Evolutionary conservation across 2,113 vertebrate species (phyloP).

Genomic region (Proterorhinus semilunaris): DNA sequence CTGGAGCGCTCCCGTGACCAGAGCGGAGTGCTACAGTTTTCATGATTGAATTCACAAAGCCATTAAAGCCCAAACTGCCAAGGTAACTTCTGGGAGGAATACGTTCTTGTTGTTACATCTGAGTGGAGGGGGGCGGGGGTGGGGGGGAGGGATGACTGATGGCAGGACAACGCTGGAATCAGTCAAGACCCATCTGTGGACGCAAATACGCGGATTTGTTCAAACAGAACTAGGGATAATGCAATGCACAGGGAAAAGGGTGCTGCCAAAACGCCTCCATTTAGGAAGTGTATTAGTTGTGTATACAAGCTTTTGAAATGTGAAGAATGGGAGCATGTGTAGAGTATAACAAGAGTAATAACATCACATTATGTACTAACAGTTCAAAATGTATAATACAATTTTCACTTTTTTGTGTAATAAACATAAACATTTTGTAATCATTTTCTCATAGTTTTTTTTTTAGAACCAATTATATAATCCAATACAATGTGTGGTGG

Average conservation of each 20-base stretch:
- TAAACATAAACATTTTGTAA: too few relatives aligned
- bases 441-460: too few relatives aligned
- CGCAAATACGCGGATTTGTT: constrained; percentile 46
- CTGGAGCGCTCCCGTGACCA: constrained; percentile 21
- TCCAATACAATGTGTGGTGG: too few relatives aligned
- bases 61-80: constrained; percentile 53
- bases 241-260: constrained; percentile 9
- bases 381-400: too few relatives aligned
- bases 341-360: too few relatives aligned
- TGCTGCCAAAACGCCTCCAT: not conserved
- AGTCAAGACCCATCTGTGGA: constrained; percentile 55
- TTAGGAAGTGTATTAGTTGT: constrained; percentile 4
- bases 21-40: constrained; percentile 30
- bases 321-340: too few relatives aligned
- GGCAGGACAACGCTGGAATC: constrained; percentile 25
- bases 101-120: constrained; percentile 25
- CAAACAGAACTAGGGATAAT: constrained; percentile 29
- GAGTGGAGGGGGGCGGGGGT: constrained; percentile 7
- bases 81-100: constrained; percentile 37
- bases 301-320: too few relatives aligned
- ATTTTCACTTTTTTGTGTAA: too few relatives aligned
- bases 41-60: constrained; percentile 52
- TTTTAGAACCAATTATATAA: too few relatives aligned
- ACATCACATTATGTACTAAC: too few relatives aligned
- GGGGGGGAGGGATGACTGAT: constrained; percentile 42